Evolutionary conservation across 2,113 vertebrate genomes (phyloP), one percentile per base, ranked within the genome.

Genomic region (Corvus hawaiiensis): DNA sequence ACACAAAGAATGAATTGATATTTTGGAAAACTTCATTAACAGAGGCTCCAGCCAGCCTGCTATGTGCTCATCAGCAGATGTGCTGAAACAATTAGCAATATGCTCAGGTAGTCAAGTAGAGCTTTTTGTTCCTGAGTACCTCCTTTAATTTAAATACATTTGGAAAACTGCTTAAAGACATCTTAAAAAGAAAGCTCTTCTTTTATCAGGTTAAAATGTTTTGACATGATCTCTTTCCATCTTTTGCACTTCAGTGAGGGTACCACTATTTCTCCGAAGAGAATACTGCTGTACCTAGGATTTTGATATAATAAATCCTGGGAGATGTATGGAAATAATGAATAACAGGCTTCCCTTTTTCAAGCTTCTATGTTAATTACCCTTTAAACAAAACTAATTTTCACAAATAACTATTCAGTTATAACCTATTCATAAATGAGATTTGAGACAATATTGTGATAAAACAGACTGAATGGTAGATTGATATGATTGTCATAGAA

Each of bases 71-170:
- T 62, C 32, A 17, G 59, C 93, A 94, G 93, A 90, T 93, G 91
- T 90, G 67, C 44, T 77, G 75, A 71, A 93, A 84, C 61, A 93
- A 93, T 92, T 86, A 94, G 51, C 83, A 90, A 59, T 88, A 88
- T 72, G 72, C 39, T 88, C 90, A 90, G 63, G 85, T 54, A 90
- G 61, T 86, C 63, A 88, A 81, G 72, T 7, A 67, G 24, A 93
- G 68, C 44, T 68, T 83, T 95, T 89, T 73, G 27, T 80, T 93
- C 28, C 61, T 84, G 52, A 86, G 13, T 49, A 46, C 27, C 23
- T 74, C 56, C 52, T 81, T 77, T 81, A 74, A 86, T 52, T 84
- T 55, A 85, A 58, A 79, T 58, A 67, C 0, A 0, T 54, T 51
- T 26, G 27, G 39, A 80, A 93, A 88, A 54, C 41, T 61, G 33